These are phyloP conservation scores for Chaenodraco wilsoni DNA, from an alignment of 2,797 vertebrate genomes.

Conservation along the genomic window DNA sequence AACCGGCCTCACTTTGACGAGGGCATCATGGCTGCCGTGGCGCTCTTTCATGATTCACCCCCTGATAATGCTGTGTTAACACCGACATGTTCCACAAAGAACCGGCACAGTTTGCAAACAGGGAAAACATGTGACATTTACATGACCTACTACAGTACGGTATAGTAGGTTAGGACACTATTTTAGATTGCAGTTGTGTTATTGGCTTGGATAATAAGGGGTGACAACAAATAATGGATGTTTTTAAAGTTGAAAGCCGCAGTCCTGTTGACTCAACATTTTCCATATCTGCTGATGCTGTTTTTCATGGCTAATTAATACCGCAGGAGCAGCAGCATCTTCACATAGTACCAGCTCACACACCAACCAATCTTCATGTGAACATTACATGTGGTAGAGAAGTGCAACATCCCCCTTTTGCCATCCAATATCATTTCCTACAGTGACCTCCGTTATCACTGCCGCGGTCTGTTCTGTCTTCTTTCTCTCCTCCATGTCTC, in stretches of 20 bases:
- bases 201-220: slow-evolving; percentile 17
- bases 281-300: slow-evolving; percentile 14
- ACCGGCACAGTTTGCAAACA: background rate
- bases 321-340: slow-evolving; percentile 5
- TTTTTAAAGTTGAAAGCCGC: slow-evolving; percentile 5
- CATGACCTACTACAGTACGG: background rate
- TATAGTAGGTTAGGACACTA: slow-evolving; percentile 2
- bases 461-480: slow-evolving; percentile 37
- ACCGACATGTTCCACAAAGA: background rate
- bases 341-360: slow-evolving; percentile 17
- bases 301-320: background rate
- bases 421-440: slow-evolving; percentile 49
- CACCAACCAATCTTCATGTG: background rate
- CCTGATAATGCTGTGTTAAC: background rate
- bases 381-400: slow-evolving; percentile 12
- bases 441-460: slow-evolving; percentile 51
- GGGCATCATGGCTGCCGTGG: background rate
- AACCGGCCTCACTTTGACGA: background rate
- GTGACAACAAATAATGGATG: slow-evolving; percentile 12
- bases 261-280: slow-evolving; percentile 20
- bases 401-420: background rate
- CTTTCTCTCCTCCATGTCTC: slow-evolving; percentile 32
- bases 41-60: background rate
- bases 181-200: slow-evolving; percentile 1
- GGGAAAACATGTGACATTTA: background rate